phyloP scores from a whole-genome alignment of 1,140 invertebrate genomes.

The Hetaerina americana region DNA sequence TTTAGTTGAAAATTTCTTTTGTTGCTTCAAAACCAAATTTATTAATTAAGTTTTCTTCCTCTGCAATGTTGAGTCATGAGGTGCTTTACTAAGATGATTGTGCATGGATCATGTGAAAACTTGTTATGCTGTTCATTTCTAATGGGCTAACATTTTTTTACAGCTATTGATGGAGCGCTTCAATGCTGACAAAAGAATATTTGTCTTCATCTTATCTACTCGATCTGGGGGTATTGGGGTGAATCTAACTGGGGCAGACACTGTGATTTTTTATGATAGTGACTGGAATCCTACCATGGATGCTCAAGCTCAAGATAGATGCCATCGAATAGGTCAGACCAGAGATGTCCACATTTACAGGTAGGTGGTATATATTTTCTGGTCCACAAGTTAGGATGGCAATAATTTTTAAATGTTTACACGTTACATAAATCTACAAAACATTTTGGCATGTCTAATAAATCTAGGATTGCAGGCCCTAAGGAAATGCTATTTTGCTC shows the following conservation, averaged over 20 bases:
- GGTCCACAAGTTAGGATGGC: not conserved
- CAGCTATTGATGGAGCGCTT: slow-evolving; percentile 93
- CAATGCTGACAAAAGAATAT: slow-evolving; percentile 88
- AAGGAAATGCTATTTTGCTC: too few relatives aligned
- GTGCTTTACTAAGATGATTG: too few relatives aligned
- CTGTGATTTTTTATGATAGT: slow-evolving; percentile 99
- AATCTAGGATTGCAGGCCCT: not conserved
- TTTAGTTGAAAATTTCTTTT: not conserved
- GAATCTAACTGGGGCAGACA: slow-evolving; percentile 98
- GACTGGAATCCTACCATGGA: slow-evolving; percentile 99
- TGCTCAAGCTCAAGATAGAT: slow-evolving; percentile 96
- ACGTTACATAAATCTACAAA: too few relatives aligned
- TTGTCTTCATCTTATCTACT: slow-evolving; percentile 96
- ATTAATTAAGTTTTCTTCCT: not conserved
- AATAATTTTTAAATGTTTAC: not conserved
- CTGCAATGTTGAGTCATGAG: too few relatives aligned
- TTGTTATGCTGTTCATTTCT: too few relatives aligned
- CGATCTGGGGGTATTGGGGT: slow-evolving; percentile 96
- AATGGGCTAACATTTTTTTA: too few relatives aligned
- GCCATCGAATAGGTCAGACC: slow-evolving; percentile 98
- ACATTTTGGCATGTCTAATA: too few relatives aligned
- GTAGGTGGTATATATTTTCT: slow-evolving; percentile 25
- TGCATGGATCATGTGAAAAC: too few relatives aligned
- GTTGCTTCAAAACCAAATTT: not conserved
- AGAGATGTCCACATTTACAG: slow-evolving; percentile 97